Percentiles rank a stretch among this genome's conserved stretches.
Conservation (phyloP, 2,113 vertebrate species). For the Haemorhous mexicanus region DNA sequence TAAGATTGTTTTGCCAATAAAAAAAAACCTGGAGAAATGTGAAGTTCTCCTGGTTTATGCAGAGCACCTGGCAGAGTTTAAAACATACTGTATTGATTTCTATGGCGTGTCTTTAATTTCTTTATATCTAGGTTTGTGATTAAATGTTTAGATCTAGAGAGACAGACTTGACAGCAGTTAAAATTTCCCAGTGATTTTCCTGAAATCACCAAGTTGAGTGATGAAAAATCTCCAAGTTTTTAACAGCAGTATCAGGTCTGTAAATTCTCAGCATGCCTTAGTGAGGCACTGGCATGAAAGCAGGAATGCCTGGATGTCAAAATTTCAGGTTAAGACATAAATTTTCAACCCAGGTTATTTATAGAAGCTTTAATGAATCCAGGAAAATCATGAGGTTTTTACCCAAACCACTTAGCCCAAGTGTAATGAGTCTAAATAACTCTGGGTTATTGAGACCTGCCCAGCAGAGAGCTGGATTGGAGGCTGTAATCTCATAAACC, state of each 20-base stretch:
- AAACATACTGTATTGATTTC: neutral
- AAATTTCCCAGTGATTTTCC: neutral
- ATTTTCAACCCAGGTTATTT: neutral
- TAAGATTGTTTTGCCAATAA: neutral
- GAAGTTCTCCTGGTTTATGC: neutral
- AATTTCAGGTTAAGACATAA: neutral
- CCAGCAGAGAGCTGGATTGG: neutral
- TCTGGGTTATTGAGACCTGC: neutral
- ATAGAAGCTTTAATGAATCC: neutral
- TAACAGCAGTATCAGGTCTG: neutral
- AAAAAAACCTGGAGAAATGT: neutral
- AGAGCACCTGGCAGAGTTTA: neutral
- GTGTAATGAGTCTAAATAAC: neutral
- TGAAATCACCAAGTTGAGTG: neutral
- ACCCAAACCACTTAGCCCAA: neutral
- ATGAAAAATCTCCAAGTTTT: neutral
- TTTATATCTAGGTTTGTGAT: neutral
- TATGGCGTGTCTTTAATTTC: neutral
- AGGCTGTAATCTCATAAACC: slow-evolving; percentile 8
- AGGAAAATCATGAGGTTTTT: neutral
- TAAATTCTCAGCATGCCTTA: neutral
- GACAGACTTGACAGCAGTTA: neutral
- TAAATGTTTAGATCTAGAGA: neutral
- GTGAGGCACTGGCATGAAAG: neutral
- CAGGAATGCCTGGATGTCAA: neutral